Base-by-base conservation (phyloP, 1,140 invertebrate species). In the Calycopis cecrops region DNA sequence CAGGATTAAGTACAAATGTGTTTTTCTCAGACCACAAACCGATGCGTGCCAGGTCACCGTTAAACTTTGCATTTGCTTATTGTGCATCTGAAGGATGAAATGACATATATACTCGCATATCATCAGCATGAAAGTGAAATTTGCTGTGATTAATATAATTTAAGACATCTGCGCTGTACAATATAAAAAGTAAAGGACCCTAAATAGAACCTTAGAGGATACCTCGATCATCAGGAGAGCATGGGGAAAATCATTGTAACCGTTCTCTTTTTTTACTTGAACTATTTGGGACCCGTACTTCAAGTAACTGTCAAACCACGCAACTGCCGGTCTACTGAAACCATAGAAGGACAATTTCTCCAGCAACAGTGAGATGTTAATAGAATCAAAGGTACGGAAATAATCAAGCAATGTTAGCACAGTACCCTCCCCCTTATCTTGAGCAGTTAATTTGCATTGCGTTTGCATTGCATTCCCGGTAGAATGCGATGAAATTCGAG, bases 341-440 rank as follows among this genome's bases (percentile, higher is more conserved):
- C 50, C 50, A 52, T 52, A 52, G 10, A 14, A 52, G 2, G 10
- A 35, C 17, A 51, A 10, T n/a, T 52, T 52, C 0, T 33, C 34
- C 14, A 52, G n/a, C 12, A 52, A 34, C 1, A 52, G 16, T n/a
- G n/a, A n/a, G 37, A 52, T 18, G 8, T 52, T 52, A 33, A 53
- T 33, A 33, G 18, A 12, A n/a, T 48, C 16, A 11, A 48, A 18
- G 28, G 51, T 37, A 21, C 38, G 38, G 1, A 18, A 53, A 12
- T 42, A 53, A 34, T 53, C 52, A 18, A 53, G 35, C 21, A 53
- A 12, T n/a, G 28, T 14, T n/a, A 33, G 7, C n/a, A 53, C 4
- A 7, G 38, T 53, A 3, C 52, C 17, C 52, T n/a, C 21, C 0
- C 37, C 52, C 1, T 37, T 28, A 44, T 53, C 38, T 10, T 53